Percentiles rank a stretch among this genome's conserved stretches.
Conservation (phyloP, 2,113 vertebrate genomes). For the Pterophyllum scalare region DNA sequence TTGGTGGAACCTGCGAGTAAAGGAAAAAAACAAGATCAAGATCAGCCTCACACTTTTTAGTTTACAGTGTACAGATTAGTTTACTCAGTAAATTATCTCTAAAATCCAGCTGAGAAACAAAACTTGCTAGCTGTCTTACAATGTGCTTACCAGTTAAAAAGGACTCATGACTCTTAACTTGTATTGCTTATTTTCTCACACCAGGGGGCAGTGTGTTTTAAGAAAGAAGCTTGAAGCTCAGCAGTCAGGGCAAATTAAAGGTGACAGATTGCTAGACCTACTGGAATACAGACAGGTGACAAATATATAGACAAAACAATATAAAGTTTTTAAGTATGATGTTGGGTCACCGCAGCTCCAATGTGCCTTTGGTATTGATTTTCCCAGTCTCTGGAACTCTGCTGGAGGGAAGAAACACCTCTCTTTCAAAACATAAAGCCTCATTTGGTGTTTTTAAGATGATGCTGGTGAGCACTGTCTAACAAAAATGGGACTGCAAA, state of each 20-base stretch:
- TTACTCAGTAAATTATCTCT: background rate
- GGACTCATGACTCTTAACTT: background rate
- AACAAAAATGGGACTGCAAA: background rate
- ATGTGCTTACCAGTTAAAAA: accelerated
- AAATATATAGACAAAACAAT: background rate
- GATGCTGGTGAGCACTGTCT: too few species aligned
- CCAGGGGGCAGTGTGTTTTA: constrained; percentile 68
- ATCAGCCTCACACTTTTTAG: background rate
- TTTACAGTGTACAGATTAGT: accelerated
- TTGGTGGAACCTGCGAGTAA: constrained; percentile 74
- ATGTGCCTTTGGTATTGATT: background rate
- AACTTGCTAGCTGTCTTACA: background rate
- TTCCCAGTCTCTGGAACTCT: background rate
- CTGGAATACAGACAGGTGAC: background rate
- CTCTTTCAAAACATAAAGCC: too few species aligned
- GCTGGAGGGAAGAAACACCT: too few species aligned
- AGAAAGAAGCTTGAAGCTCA: background rate
- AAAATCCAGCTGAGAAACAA: background rate
- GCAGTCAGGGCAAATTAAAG: background rate
- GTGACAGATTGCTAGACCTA: background rate
- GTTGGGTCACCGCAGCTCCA: background rate
- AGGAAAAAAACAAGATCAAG: background rate
- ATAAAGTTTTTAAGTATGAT: background rate
- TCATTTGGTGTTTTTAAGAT: too few species aligned
- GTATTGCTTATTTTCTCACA: constrained; percentile 40